These are phyloP conservation scores for Eretmochelys imbricata DNA, from an alignment of 2,113 vertebrate species.

Conservation along the genomic window DNA sequence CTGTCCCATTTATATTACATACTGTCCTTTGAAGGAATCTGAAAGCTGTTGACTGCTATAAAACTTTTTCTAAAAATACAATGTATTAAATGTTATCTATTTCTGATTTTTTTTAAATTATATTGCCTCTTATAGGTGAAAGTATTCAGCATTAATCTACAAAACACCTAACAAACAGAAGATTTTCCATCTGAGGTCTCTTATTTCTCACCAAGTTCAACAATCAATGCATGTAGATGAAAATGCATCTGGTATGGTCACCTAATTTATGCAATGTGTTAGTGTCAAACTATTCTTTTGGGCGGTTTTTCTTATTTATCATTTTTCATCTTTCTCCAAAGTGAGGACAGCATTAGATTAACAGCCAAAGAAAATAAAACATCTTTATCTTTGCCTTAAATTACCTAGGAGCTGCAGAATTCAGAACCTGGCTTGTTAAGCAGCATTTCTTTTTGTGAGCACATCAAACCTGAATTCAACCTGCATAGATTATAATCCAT, in stretches of 20 bases:
- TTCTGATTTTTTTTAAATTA: neutral
- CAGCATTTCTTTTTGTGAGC: neutral
- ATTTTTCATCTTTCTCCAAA: neutral
- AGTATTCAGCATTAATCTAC: neutral
- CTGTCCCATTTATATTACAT: neutral
- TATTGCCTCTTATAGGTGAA: neutral
- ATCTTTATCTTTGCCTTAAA: neutral
- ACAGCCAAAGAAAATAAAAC: neutral
- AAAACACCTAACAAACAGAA: neutral
- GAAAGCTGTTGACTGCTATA: neutral
- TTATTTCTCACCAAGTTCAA: neutral
- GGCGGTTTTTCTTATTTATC: neutral
- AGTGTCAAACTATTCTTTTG: neutral
- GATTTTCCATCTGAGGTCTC: neutral
- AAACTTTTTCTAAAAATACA: neutral
- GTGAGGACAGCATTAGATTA: neutral
- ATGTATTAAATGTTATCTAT: neutral
- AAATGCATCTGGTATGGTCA: neutral
- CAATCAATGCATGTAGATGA: neutral
- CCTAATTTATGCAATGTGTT: neutral
- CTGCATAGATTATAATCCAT: neutral
- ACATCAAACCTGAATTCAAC: neutral
- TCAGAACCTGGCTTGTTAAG: neutral
- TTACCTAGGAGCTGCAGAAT: neutral
- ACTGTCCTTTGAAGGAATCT: neutral